phyloP scores from a whole-genome alignment of 2,797 vertebrate genomes.

The Aeoliscus strigatus region DNA sequence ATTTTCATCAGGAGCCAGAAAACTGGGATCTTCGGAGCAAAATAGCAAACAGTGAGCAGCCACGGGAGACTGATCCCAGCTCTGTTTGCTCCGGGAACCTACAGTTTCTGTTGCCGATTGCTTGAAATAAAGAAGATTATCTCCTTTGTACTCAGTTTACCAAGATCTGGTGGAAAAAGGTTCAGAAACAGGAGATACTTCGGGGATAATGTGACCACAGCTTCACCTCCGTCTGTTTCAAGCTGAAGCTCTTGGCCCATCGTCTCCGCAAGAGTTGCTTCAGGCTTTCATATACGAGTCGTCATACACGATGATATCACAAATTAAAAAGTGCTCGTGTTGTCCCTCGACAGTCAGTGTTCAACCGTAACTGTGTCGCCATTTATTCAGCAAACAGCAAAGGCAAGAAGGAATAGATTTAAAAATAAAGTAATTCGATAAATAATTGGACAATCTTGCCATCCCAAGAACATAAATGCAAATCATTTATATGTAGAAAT shows the following conservation, averaged over 20 bases:
- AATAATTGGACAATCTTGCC: too few relatives aligned
- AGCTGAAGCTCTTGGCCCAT: conserved; percentile 16
- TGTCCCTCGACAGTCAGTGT: too few relatives aligned
- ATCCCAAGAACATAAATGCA: too few relatives aligned
- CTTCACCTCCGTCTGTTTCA: conserved; percentile 40
- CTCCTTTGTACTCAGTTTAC: conserved; percentile 49
- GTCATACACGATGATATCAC: conserved; percentile 7
- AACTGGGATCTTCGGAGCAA: conserved; percentile 49
- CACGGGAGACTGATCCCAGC: conserved; percentile 53
- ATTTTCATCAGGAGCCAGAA: conserved; percentile 59
- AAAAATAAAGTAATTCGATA: too few relatives aligned
- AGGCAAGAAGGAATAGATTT: too few relatives aligned
- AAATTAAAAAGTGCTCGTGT: conserved; percentile 14
- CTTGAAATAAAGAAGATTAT: conserved; percentile 49
- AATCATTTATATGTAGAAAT: too few relatives aligned
- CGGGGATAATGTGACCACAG: conserved; percentile 40
- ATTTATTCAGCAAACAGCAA: too few relatives aligned
- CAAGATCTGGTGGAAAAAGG: conserved; percentile 29
- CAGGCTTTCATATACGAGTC: conserved; percentile 30
- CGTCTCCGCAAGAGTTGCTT: conserved; percentile 14
- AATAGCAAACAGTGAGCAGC: conserved; percentile 38
- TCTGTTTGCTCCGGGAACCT: conserved; percentile 44
- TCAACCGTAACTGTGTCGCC: too few relatives aligned
- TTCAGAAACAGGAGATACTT: conserved; percentile 35
- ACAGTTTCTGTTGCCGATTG: conserved; percentile 41